phyloP scores from a whole-genome alignment of 92 coral and sea anemone species.

The Virgularia gustaviana region DNA sequence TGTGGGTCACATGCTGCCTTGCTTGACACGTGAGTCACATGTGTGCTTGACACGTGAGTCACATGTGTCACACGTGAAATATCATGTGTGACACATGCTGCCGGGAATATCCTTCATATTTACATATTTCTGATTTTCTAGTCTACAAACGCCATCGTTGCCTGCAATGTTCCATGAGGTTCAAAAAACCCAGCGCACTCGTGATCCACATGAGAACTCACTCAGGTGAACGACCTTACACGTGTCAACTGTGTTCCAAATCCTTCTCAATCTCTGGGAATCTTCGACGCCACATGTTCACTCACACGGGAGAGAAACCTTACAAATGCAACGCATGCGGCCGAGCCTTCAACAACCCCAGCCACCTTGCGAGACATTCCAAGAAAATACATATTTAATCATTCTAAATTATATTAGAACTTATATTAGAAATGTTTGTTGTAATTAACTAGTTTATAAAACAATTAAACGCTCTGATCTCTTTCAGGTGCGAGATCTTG shows the following conservation, averaged over 20 bases:
- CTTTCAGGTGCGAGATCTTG: no score
- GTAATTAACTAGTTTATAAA: no score
- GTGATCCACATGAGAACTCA: constrained; percentile 31
- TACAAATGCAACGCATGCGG: constrained; percentile 35
- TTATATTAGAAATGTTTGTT: no score
- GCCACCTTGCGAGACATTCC: constrained; percentile 35
- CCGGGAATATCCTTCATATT: no score
- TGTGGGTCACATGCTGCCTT: no score
- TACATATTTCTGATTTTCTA: neutral
- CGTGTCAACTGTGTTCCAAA: constrained; percentile 22
- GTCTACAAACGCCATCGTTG: constrained; percentile 25
- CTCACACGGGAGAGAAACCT: constrained; percentile 39
- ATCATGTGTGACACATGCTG: neutral
- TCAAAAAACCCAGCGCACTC: constrained; percentile 36
- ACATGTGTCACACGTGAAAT: no score
- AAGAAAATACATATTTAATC: constrained; percentile 41
- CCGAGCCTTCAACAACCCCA: constrained; percentile 35
- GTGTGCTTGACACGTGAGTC: no score
- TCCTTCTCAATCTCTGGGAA: constrained; percentile 30
- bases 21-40: no score
- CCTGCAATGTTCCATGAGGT: constrained; percentile 9
- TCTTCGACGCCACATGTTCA: constrained; percentile 37
- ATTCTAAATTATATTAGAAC: no score
- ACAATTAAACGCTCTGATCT: no score
- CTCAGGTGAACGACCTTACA: constrained; percentile 30